Percentiles rank a stretch among this genome's conserved stretches.
phyloP scores from a whole-genome alignment of 2,113 vertebrate genomes.

The Hydrolagus affinis region DNA sequence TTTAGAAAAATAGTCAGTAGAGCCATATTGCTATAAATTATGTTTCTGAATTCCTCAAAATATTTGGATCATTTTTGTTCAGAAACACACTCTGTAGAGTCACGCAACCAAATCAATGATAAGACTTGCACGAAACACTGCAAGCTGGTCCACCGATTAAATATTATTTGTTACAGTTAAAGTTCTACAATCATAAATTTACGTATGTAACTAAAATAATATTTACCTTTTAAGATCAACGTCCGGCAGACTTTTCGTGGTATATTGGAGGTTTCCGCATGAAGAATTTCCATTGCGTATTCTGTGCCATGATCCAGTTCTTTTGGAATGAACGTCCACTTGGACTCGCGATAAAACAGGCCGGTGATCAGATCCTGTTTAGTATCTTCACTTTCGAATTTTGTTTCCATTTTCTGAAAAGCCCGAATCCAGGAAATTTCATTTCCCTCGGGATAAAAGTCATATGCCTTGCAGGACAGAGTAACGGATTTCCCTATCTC shows the following conservation, averaged over 20 bases:
- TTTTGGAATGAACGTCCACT: neutral
- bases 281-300: slow-evolving; percentile 11
- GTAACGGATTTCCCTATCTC: neutral
- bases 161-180: too few relatives aligned
- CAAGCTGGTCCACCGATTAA: too few relatives aligned
- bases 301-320: neutral
- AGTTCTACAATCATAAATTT: neutral
- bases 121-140: too few relatives aligned
- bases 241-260: neutral
- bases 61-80: too few relatives aligned
- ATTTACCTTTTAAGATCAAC: neutral
- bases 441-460: neutral
- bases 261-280: neutral
- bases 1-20: too few relatives aligned
- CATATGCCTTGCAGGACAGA: slow-evolving; percentile 9
- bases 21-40: too few relatives aligned
- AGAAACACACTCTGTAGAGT: too few relatives aligned
- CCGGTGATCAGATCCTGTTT: neutral
- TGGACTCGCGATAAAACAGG: neutral
- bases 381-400: neutral
- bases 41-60: too few relatives aligned
- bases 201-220: neutral
- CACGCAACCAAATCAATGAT: too few relatives aligned
- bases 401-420: neutral
- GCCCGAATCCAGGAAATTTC: neutral